Evolutionary conservation across 2,113 vertebrate species (phyloP).

Genomic region (Gnathonemus longibarbis): DNA sequence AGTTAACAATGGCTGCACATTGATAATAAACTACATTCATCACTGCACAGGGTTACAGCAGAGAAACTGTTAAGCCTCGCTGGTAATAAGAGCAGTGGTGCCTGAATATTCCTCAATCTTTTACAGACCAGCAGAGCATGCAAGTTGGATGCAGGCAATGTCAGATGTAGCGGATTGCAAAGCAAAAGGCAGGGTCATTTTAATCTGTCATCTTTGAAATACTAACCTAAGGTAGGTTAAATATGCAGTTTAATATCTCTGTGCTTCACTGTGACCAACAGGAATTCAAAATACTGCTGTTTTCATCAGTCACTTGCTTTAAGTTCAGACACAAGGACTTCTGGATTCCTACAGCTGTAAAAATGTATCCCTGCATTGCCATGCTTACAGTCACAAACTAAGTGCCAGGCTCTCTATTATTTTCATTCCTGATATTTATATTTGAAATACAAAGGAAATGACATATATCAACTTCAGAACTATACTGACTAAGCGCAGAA

Average conservation of each 20-base stretch:
- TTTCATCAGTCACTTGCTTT: neutral
- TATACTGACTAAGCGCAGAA: neutral
- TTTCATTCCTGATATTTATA: neutral
- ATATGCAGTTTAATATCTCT: neutral
- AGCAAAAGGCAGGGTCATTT: neutral
- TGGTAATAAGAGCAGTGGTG: neutral
- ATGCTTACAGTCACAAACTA: neutral
- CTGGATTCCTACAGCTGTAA: neutral
- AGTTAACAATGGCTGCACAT: neutral
- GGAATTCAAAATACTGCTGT: neutral
- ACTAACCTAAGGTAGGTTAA: neutral
- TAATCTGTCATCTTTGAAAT: neutral
- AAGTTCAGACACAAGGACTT: neutral
- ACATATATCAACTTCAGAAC: neutral
- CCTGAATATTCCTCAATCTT: neutral
- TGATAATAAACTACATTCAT: neutral
- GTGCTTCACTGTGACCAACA: neutral
- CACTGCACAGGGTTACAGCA: neutral
- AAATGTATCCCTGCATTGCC: neutral
- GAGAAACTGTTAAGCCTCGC: neutral
- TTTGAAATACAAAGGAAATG: neutral
- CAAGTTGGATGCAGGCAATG: neutral
- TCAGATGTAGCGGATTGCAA: neutral
- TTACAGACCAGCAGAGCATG: neutral
- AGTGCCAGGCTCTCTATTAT: neutral